Evolutionary conservation across 2,797 vertebrate species (phyloP).

Genomic region (Macropus fuliginosus): DNA sequence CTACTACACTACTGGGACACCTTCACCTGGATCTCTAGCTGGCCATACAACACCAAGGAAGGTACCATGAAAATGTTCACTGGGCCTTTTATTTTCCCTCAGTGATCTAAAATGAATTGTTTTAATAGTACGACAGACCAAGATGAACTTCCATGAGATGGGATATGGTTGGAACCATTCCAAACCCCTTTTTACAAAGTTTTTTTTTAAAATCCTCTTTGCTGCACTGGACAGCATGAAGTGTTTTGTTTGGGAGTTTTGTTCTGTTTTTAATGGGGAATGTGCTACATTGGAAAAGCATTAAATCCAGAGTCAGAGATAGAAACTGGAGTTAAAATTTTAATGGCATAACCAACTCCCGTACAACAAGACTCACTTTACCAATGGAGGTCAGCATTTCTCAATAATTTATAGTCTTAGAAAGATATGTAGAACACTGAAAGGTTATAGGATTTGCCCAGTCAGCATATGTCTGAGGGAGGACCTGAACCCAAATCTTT

Average conservation of each 20-base stretch:
- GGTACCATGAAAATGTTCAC: conserved; percentile 1
- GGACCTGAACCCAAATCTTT: background rate
- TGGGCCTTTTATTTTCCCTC: background rate
- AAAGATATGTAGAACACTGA: background rate
- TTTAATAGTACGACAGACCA: conserved; percentile 10
- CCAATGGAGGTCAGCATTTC: background rate
- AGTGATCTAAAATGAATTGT: background rate
- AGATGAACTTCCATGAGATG: conserved; percentile 21
- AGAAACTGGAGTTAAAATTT: background rate
- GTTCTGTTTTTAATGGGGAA: background rate
- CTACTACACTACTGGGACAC: conserved; percentile 20
- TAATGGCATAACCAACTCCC: background rate
- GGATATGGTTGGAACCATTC: background rate
- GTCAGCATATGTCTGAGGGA: background rate
- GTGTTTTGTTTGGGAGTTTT: too few relatives aligned
- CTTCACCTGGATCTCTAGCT: conserved; percentile 14
- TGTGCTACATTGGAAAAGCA: background rate
- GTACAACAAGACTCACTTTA: background rate
- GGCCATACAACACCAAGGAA: conserved; percentile 47
- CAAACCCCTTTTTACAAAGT: conserved; percentile 18
- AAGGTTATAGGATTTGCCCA: background rate
- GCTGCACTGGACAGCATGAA: background rate
- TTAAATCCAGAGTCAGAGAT: background rate
- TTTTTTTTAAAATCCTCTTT: background rate
- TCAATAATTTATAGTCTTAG: background rate